Conservation (phyloP, 2,888 invertebrate genomes). For the Caenorhabditis japonica region DNA sequence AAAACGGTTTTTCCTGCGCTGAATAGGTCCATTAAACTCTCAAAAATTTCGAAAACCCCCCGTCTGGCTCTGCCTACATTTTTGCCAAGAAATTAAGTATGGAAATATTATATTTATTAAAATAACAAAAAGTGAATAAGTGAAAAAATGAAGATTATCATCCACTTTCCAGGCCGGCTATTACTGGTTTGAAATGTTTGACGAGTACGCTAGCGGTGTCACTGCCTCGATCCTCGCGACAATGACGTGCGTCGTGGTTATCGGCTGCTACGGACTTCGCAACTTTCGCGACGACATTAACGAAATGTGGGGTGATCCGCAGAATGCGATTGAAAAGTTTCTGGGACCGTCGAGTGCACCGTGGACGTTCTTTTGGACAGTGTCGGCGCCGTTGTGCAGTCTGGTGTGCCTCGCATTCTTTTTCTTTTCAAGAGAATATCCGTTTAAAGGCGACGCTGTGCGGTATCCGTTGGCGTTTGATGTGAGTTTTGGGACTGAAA, state of each 20-base stretch:
- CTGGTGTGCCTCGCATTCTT: no score
- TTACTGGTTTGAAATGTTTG: conserved; percentile 50
- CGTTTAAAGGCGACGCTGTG: not conserved
- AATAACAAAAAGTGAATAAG: no score
- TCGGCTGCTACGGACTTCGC: conserved; percentile 1
- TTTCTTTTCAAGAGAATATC: not conserved
- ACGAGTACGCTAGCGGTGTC: conserved; percentile 41
- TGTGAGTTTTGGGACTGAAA: conserved; percentile 1
- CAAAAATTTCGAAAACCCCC: no score
- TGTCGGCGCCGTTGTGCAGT: no score
- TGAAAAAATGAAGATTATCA: no score
- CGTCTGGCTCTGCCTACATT: no score
- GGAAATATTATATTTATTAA: no score
- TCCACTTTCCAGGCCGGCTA: conserved; percentile 39
- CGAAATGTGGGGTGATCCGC: conserved; percentile 11
- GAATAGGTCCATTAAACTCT: no score
- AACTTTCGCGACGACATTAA: conserved; percentile 19
- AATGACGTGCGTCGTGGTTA: not conserved
- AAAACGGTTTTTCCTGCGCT: no score
- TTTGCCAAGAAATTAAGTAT: no score
- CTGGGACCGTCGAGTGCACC: no score
- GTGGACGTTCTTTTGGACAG: no score
- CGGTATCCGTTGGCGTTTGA: not conserved
- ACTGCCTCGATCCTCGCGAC: not conserved
- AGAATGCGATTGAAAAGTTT: not conserved